These are phyloP conservation scores for Schlechtendalia chinensis DNA, from an alignment of 1,140 invertebrate genomes.

Conservation along the genomic window DNA sequence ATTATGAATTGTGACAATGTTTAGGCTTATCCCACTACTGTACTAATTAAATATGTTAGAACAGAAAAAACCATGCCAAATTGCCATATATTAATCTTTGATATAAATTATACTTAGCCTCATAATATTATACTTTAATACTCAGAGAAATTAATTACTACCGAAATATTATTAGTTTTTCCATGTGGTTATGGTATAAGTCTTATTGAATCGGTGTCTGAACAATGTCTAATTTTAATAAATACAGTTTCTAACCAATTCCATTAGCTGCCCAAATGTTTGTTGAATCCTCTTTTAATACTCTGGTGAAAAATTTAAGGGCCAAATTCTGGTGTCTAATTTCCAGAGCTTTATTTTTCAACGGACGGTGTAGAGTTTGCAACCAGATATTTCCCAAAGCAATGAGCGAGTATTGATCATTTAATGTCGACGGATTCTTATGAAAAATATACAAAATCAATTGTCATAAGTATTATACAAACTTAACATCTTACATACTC, in stretches of 20 bases:
- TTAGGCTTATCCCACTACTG: too few relatives aligned
- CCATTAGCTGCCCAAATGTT: not conserved
- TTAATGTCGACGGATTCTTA: not conserved
- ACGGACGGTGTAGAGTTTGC: not conserved
- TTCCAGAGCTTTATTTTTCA: not conserved
- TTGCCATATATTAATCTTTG: too few relatives aligned
- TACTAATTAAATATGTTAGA: too few relatives aligned
- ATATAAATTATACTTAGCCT: too few relatives aligned
- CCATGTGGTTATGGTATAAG: not conserved
- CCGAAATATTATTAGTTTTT: too few relatives aligned
- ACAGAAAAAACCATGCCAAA: too few relatives aligned
- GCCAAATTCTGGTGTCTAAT: not conserved
- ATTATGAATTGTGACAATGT: not conserved
- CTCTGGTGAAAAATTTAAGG: not conserved
- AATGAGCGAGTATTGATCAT: not conserved
- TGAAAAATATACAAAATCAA: not conserved
- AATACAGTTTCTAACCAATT: not conserved
- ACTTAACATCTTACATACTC: not conserved
- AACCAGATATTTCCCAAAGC: not conserved
- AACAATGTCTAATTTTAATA: not conserved
- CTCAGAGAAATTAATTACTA: too few relatives aligned
- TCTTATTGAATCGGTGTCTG: not conserved
- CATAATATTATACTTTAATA: too few relatives aligned
- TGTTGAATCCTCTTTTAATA: not conserved
- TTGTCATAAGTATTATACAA: too few relatives aligned